Base-by-base conservation (phyloP, 2,113 vertebrate species). In the Anguilla rostrata region DNA sequence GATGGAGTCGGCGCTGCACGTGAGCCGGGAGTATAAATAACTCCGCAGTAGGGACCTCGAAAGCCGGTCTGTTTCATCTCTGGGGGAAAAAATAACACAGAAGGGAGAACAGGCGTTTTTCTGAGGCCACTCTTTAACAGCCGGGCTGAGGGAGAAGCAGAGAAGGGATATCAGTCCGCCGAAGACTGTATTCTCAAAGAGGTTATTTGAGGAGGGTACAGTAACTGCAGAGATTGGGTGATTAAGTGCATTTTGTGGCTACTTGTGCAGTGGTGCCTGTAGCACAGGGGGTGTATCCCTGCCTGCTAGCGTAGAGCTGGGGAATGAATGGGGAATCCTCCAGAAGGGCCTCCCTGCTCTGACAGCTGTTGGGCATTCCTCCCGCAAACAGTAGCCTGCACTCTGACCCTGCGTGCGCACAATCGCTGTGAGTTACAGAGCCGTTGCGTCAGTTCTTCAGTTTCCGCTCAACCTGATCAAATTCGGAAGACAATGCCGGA, bases 11-110 rank as follows among this genome's bases (percentile, higher is more conserved):
- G 9, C 26, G 11, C 85, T 87, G 75, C 84, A 15, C 40, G 14
- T 81, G 2, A 56, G 83, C 84, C 71, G 66, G n/a, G 57, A 83
- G 71, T 84, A 57, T 89, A 85, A 78, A 81, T 85, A 81, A 83
- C 39, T 34, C 11, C 63, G 12, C 84, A 85, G 63, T 14, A n/a
- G 83, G 83, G 53, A 75, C 20, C 26, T 0, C 34, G 71, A 9
- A 75, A 75, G 71, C 26, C n/a, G 4, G 66, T 75, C n/a, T 34
- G 26, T 75, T 75, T 75, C 71, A 75, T 75, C 71, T 75, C 71
- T 34, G 2, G 11, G 26, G n/a, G 26, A 34, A n/a, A n/a, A 34
- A 29, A 29, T 34, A 34, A 1, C 34, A 29, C 71, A 34, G 71
- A 6, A 2, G n/a, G 71, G 34, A 26, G 60, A 66, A 66, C 16